Evolutionary conservation across 2,888 invertebrate genomes (phyloP).

Genomic region (Pristionchus entomophagus): DNA sequence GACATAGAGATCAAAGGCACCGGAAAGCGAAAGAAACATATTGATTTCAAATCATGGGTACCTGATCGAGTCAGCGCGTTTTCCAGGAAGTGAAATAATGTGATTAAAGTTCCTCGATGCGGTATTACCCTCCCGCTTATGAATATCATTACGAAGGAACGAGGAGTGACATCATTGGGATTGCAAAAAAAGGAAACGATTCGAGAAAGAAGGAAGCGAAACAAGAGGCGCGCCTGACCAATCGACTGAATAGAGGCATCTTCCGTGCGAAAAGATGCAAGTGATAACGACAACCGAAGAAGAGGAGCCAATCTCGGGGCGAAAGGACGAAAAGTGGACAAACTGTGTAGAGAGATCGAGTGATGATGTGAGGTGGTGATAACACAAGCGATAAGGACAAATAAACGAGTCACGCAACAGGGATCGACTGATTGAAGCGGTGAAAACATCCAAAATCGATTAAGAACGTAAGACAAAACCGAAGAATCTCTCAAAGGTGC

Average conservation of each 20-base stretch:
- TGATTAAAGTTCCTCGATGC: neutral
- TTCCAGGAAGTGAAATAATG: neutral
- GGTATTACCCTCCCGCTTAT: neutral
- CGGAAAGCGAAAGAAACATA: neutral
- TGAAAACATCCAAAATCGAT: neutral
- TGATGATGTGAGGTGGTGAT: constrained; percentile 34
- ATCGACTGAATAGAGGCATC: neutral
- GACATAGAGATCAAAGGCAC: neutral
- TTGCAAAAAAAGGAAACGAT: neutral
- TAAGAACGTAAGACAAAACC: neutral
- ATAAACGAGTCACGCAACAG: constrained; percentile 29
- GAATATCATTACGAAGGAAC: constrained; percentile 21
- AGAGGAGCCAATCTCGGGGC: neutral
- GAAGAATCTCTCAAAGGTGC: neutral
- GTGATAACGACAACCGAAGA: constrained; percentile 14
- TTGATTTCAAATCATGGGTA: neutral
- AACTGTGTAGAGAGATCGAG: constrained; percentile 27
- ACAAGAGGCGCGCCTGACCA: neutral
- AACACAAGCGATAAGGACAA: constrained; percentile 27
- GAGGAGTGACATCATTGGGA: neutral
- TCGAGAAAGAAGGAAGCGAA: neutral
- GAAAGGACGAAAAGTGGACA: constrained; percentile 37
- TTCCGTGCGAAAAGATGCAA: neutral
- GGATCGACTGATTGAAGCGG: neutral
- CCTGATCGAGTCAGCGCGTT: neutral